Evolutionary conservation across 1,140 invertebrate genomes (phyloP), one percentile per base, ranked within the genome.

Genomic region (Maniola jurtina): DNA sequence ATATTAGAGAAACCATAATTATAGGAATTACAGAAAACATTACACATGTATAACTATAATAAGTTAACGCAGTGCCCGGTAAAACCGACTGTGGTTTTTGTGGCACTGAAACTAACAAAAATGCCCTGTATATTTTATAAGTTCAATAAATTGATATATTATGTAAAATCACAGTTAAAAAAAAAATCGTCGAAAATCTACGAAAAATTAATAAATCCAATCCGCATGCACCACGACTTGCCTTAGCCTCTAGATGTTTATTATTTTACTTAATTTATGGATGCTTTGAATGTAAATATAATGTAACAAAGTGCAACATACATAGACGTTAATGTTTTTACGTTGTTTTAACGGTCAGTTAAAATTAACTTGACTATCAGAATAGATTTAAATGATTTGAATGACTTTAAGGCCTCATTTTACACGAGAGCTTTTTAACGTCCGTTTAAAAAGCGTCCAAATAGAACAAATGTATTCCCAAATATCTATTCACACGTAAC

Each of bases 261-360:
- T 72, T 45, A 71, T 68, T 45, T 68, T 70, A 54, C 57, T 70
- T 69, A 72, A 63, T 72, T 73, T 73, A 73, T 73, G 77, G 75
- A 79, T 79, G 77, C 77, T 79, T 79, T 79, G 73, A 70, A 75
- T 77, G 77, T 79, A 76, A 73, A 73, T 78, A 72, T 65, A 58
- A 66, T 67, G 42, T 60, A 52, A 55, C 61, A 59, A 68, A 11
- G 25, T 68, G 66, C 66, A 68, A 63, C 35, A 64, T 60, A 54
- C 48, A 64, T 64, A 68, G 61, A 33, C 61, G 66, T 64, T 55
- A 63, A 14, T 63, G 47, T 68, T 58, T 67, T 40, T 40, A 14
- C 35, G 63, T 59, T 63, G 40, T 60, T 47, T 64, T 68, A 68
- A 68, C 66, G 48, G 58, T 47, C 54, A 62, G 60, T 62, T 65